A percentile compares a stretch with the other conserved stretches of the same genome.
phyloP scores from a whole-genome alignment of 1,140 invertebrate genomes.

The Lucilia cuprina region DNA sequence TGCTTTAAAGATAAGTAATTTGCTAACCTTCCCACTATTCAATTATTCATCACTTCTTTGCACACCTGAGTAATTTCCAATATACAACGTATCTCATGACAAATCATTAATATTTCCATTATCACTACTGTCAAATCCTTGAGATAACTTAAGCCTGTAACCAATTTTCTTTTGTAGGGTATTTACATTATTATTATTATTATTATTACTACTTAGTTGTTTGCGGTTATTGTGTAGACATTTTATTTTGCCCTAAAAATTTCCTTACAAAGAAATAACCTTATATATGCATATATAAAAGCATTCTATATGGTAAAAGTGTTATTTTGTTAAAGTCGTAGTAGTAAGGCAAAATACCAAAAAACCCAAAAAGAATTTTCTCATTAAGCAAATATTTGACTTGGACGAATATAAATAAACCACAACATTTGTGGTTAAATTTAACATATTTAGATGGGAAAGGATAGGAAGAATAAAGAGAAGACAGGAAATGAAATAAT shows the following conservation, averaged over 20 bases:
- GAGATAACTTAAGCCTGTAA: neutral
- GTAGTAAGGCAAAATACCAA: neutral
- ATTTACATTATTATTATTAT: neutral
- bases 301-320: neutral
- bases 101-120: neutral
- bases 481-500: neutral
- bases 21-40: no score
- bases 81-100: neutral
- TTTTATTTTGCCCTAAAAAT: neutral
- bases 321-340: no score
- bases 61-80: no score
- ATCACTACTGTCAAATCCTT: neutral
- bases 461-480: neutral
- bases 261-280: neutral
- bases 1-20: no score
- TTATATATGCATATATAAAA: neutral
- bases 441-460: no score
- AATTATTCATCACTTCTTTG: no score
- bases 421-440: constrained; percentile 25
- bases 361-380: constrained; percentile 25
- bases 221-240: neutral
- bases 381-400: constrained; percentile 21
- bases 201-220: neutral
- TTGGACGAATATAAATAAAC: neutral
- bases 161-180: neutral